Evolutionary conservation across 2,888 invertebrate genomes (phyloP).

Genomic region (Arrhopalites spinosus): DNA sequence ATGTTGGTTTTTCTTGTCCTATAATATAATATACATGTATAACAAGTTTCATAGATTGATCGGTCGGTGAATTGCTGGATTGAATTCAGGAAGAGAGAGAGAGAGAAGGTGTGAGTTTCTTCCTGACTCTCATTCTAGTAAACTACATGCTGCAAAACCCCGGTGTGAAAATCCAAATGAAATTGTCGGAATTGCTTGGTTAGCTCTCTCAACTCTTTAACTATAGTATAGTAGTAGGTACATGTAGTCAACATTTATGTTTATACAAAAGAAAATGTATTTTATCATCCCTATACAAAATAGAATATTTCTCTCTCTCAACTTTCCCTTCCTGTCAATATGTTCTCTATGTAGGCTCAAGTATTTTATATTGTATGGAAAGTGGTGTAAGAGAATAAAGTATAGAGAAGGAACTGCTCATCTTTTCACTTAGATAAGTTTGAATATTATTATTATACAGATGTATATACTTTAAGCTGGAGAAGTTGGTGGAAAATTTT

Average conservation of each 20-base stretch:
- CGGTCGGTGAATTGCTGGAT: slow-evolving; percentile 21
- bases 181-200: slow-evolving; percentile 48
- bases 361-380: no score
- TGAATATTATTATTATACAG: slow-evolving; percentile 1
- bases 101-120: slow-evolving; percentile 43
- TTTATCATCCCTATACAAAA: slow-evolving; percentile 20
- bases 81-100: slow-evolving; percentile 18
- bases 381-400: neutral
- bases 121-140: slow-evolving; percentile 14
- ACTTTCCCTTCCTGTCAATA: neutral
- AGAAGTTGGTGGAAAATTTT: neutral
- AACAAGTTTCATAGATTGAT: no score
- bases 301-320: neutral
- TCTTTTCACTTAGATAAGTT: neutral
- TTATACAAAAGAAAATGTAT: slow-evolving; percentile 10
- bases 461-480: neutral
- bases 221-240: neutral
- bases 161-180: slow-evolving; percentile 41
- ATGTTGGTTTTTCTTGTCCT: neutral
- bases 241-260: neutral
- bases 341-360: neutral
- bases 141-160: neutral
- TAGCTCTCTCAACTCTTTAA: slow-evolving; percentile 28
- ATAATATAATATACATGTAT: no score
- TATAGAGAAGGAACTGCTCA: no score